Evolutionary conservation across 2,113 vertebrate species (phyloP), one percentile per base, ranked within the genome.

Genomic region (Podarcis muralis): DNA sequence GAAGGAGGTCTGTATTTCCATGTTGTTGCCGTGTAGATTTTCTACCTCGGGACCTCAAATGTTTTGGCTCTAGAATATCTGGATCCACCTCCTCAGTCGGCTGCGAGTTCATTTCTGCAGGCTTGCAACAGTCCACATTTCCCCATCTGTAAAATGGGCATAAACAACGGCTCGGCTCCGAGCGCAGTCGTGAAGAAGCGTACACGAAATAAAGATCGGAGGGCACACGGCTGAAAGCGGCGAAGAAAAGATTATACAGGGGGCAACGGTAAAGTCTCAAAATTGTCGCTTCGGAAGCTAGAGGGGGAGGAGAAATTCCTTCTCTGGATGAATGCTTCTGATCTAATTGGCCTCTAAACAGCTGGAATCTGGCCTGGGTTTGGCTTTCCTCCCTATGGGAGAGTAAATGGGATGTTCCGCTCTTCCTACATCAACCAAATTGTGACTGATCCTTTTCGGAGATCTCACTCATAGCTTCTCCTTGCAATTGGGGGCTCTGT

Each of bases 371-470:
- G 82, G 62, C 62, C 72, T 78, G 65, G 72, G 40, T 35, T 88
- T 83, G 72, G 15, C 62, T 84, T 77, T 66, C 57, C 23, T 69
- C 62, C 87, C 74, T 74, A 40, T 69, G 87, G 81, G 81, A 88
- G 43, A 53, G 40, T 77, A 83, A 83, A 88, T 88, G 87, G 87
- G 87, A 84, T 88, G 74, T 84, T 83, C 81, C n/a, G 84, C 30
- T 78, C 43, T 69, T 62, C 75, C 40, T 62, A 84, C 74, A 88
- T 83, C 80, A 88, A 83, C 57, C 57, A 83, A 83, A 88, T 83
- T 83, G 69, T 83, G 80, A 88, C 80, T n/a, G 53, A 83, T 88
- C 80, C 40, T 83, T 88, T 83, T 48, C 22, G 37, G 68, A 87
- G 59, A 37, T 20, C 25, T 76, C 32, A 48, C 43, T 87, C 77